Evolutionary conservation across 2,888 invertebrate species (phyloP).

Genomic region (Erebia palarica): DNA sequence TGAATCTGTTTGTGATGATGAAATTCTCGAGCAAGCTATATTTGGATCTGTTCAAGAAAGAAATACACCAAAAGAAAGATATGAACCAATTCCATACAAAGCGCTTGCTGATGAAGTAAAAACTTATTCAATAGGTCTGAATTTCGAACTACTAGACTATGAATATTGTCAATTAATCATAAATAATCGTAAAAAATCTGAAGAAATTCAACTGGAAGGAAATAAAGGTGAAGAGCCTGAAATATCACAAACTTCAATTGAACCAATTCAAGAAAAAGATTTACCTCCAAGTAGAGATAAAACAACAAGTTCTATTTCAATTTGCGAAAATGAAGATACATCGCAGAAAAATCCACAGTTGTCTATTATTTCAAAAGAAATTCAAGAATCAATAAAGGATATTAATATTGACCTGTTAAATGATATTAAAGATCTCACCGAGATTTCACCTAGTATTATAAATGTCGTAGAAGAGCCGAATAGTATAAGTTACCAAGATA

Average conservation of each 20-base stretch:
- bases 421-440: neutral
- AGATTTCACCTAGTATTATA: neutral
- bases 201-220: neutral
- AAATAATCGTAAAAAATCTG: constrained; percentile 42
- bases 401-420: neutral
- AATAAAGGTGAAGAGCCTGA: constrained; percentile 9
- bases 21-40: constrained; percentile 78
- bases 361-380: neutral
- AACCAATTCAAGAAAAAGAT: neutral
- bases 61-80: constrained; percentile 51
- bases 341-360: neutral
- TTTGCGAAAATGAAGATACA: neutral
- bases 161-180: constrained; percentile 57
- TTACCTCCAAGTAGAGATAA: neutral
- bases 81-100: constrained; percentile 55
- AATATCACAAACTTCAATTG: neutral
- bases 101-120: constrained; percentile 65
- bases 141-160: constrained; percentile 61
- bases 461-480: neutral
- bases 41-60: constrained; percentile 85
- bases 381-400: neutral
- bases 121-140: constrained; percentile 62
- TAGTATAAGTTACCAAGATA: constrained; percentile 46
- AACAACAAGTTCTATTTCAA: neutral
- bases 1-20: constrained; percentile 43